These are phyloP conservation scores for Tenthredo notha DNA, from an alignment of 2,888 invertebrate genomes.

Conservation along the genomic window DNA sequence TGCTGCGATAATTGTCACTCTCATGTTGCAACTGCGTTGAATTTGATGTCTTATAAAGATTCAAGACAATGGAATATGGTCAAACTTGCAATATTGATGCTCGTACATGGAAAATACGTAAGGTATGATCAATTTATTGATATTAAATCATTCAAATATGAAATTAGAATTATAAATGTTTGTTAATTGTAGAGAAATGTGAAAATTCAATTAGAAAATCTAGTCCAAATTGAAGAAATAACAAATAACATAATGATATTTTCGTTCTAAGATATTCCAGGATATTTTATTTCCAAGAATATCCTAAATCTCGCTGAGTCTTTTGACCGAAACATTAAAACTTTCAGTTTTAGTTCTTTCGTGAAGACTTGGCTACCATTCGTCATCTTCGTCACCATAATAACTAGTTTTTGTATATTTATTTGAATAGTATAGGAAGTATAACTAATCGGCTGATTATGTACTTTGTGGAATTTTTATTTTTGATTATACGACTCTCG, in stretches of 20 bases:
- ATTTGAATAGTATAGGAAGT: not conserved
- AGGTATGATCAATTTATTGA: conserved; percentile 78
- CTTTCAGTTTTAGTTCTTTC: conserved; percentile 83
- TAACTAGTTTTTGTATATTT: conserved; percentile 59
- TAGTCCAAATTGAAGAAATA: not conserved
- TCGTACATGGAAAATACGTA: conserved; percentile 90
- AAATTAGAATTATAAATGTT: not conserved
- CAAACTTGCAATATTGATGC: conserved; percentile 89
- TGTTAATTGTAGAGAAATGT: not conserved
- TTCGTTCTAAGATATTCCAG: not conserved
- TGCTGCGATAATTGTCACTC: conserved; percentile 99
- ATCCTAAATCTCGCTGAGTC: not conserved
- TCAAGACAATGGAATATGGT: conserved; percentile 95
- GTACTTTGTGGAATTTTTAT: conserved; percentile 50
- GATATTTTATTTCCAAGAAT: not conserved
- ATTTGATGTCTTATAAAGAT: conserved; percentile 92
- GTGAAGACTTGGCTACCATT: conserved; percentile 94
- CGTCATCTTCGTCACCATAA: conserved; percentile 77
- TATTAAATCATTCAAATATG: not conserved
- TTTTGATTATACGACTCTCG: conserved; percentile 22
- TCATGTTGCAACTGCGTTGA: conserved; percentile 95
- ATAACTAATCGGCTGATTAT: conserved; percentile 31
- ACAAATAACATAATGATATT: not conserved
- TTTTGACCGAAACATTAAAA: not conserved
- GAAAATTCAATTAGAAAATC: conserved; percentile 33